Conservation (phyloP, 2,113 vertebrate species). For the Triplophysa tibetana region DNA sequence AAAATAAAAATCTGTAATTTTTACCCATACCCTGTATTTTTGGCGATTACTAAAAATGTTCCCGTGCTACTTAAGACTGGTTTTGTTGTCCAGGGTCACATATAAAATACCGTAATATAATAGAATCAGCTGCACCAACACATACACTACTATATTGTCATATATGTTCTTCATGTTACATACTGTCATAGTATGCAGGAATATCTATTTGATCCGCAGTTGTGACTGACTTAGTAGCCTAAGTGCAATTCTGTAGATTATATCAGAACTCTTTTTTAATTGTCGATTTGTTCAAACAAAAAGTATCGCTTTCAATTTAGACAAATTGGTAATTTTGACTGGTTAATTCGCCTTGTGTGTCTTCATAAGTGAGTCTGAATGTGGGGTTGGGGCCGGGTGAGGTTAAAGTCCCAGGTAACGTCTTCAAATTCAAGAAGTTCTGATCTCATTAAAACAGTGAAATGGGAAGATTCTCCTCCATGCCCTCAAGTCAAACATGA, state of each 20-base stretch:
- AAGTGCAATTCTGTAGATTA: neutral
- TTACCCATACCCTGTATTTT: too few species aligned
- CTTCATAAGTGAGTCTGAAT: conserved; percentile 1
- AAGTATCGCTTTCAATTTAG: neutral
- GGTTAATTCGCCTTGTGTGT: neutral
- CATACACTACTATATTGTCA: too few species aligned
- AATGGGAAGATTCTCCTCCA: conserved; percentile 3
- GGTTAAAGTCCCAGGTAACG: neutral
- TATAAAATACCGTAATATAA: too few species aligned
- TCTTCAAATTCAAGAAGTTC: conserved; percentile 28
- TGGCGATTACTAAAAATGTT: too few species aligned
- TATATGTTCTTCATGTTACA: too few species aligned
- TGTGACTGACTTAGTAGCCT: too few species aligned
- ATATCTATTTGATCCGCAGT: neutral
- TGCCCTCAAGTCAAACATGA: conserved; percentile 37
- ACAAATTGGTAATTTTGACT: neutral
- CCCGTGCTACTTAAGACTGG: too few species aligned
- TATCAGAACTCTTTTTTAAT: neutral
- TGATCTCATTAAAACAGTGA: conserved; percentile 39
- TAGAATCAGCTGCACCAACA: too few species aligned
- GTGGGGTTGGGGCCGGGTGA: neutral
- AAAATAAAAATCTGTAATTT: too few species aligned
- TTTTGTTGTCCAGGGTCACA: too few species aligned
- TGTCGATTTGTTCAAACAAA: neutral
- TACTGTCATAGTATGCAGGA: too few species aligned